phyloP scores from a whole-genome alignment of 2,888 invertebrate genomes.

The Drosophila cognata region DNA sequence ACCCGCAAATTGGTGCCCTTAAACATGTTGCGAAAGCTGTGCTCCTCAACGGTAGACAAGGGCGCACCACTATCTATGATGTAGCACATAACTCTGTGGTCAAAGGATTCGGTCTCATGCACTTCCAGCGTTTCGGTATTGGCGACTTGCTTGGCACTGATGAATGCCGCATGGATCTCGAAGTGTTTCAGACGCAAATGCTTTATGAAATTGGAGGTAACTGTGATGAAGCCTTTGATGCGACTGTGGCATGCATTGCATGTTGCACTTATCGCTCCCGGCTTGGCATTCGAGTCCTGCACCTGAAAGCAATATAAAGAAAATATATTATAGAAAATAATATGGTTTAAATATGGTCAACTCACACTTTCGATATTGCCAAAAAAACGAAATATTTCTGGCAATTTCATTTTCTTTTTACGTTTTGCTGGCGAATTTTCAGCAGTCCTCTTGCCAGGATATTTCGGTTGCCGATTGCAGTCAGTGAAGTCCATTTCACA shows the following conservation, averaged over 20 bases:
- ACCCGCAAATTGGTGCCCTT: slow-evolving; percentile 36
- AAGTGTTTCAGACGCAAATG: slow-evolving; percentile 44
- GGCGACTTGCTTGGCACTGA: slow-evolving; percentile 30
- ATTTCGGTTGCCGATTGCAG: not conserved
- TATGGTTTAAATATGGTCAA: not conserved
- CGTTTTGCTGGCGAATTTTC: slow-evolving; percentile 8
- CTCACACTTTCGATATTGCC: slow-evolving; percentile 43
- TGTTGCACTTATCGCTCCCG: slow-evolving; percentile 40
- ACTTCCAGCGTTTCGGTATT: slow-evolving; percentile 20
- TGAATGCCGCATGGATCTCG: slow-evolving; percentile 42
- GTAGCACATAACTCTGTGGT: slow-evolving; percentile 28
- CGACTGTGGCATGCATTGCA: slow-evolving; percentile 47
- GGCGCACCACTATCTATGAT: slow-evolving; percentile 42
- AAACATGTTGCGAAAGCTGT: slow-evolving; percentile 46
- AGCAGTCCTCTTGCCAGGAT: not conserved
- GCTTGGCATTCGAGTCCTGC: slow-evolving; percentile 21
- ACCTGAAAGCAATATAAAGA: slow-evolving; percentile 13
- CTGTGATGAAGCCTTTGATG: slow-evolving; percentile 44
- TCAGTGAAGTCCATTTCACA: slow-evolving; percentile 8
- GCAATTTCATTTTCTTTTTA: slow-evolving; percentile 30
- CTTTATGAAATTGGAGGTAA: slow-evolving; percentile 54
- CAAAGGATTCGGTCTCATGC: slow-evolving; percentile 34
- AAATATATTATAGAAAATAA: not conserved
- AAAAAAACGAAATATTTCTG: slow-evolving; percentile 44
- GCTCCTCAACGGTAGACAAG: slow-evolving; percentile 31